Conservation (phyloP, 2,888 invertebrate species). For the Callimorpha dominula region DNA sequence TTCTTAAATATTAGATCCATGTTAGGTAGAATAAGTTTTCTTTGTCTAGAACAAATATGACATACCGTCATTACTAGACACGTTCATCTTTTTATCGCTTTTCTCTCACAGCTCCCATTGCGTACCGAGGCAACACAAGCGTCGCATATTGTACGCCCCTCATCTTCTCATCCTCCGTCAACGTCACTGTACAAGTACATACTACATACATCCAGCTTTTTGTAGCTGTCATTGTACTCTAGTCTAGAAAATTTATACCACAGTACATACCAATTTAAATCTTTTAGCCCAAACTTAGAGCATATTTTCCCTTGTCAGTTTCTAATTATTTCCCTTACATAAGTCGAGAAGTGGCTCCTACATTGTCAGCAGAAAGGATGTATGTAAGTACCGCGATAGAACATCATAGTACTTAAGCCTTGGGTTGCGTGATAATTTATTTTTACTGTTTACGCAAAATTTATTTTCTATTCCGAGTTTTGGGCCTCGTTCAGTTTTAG, state of each 20-base stretch:
- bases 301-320: constrained; percentile 10
- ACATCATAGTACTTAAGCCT: constrained; percentile 27
- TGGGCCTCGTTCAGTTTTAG: neutral
- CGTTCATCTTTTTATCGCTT: neutral
- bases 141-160: constrained; percentile 14
- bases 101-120: neutral
- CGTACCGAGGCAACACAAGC: constrained; percentile 3
- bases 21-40: neutral
- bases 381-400: constrained; percentile 21
- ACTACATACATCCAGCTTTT: constrained; percentile 22
- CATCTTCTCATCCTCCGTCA: constrained; percentile 27
- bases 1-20: neutral
- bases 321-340: constrained; percentile 46
- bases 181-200: constrained; percentile 27
- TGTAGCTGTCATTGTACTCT: constrained; percentile 21
- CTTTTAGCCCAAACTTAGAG: constrained; percentile 2
- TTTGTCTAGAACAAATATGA: neutral
- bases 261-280: neutral
- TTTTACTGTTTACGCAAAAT: neutral
- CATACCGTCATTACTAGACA: neutral
- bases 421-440: neutral
- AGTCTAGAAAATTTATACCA: constrained; percentile 27
- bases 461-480: neutral
- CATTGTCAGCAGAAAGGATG: constrained; percentile 40
- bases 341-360: constrained; percentile 36